Evolutionary conservation across 1,140 invertebrate genomes (phyloP).

Genomic region (Saccostrea echinata): DNA sequence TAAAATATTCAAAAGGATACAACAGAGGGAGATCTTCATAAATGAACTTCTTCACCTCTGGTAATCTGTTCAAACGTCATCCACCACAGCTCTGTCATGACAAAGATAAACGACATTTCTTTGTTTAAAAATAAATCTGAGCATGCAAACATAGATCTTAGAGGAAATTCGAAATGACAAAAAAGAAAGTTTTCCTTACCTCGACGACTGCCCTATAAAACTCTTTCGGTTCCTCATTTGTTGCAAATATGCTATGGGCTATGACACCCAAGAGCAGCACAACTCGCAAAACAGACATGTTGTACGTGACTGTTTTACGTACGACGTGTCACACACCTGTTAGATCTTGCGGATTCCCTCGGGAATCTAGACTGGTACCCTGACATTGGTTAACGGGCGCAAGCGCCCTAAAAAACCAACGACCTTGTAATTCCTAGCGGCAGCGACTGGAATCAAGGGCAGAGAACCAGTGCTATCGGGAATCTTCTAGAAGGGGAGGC

Average conservation of each 20-base stretch:
- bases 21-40: constrained; percentile 87
- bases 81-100: constrained; percentile 86
- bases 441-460: no score
- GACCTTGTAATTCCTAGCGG: no score
- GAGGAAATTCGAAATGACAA: no score
- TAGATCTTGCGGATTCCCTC: background rate
- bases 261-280: background rate
- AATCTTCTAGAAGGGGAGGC: background rate
- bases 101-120: constrained; percentile 31
- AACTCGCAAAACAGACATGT: constrained; percentile 2
- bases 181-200: background rate
- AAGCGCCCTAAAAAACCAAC: no score
- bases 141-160: no score
- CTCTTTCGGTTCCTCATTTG: background rate
- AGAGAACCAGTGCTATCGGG: no score
- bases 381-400: no score
- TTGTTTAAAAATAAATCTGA: no score
- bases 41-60: constrained; percentile 88
- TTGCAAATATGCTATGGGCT: constrained; percentile 2
- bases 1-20: constrained; percentile 80
- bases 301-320: background rate
- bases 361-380: no score
- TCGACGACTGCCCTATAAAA: background rate
- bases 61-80: constrained; percentile 87
- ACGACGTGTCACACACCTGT: constrained; percentile 23